Conservation (phyloP, 2,797 vertebrate species). For the Coilia nasus region DNA sequence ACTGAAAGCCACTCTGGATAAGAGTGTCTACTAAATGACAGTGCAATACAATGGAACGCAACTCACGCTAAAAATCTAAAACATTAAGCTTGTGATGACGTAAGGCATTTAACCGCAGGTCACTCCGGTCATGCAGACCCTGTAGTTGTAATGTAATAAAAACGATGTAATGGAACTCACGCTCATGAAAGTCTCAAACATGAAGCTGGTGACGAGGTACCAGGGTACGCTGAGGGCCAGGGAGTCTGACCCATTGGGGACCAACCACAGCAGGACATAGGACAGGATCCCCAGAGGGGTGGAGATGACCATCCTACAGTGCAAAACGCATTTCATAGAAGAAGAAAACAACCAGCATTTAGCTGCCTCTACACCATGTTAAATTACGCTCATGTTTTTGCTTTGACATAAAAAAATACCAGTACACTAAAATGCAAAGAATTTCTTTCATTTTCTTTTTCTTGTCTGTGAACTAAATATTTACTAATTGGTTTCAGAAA, state of each 20-base stretch:
- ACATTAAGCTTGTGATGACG: no score
- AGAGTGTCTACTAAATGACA: no score
- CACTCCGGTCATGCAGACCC: no score
- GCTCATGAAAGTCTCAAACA: constrained; percentile 80
- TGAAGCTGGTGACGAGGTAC: constrained; percentile 72
- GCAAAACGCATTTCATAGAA: constrained; percentile 21
- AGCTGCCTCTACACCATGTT: not conserved
- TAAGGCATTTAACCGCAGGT: no score
- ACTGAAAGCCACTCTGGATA: no score
- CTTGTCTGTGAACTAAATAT: no score
- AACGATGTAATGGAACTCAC: constrained; percentile 47
- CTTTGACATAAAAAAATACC: no score
- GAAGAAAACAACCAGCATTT: constrained; percentile 18
- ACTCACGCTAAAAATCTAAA: no score
- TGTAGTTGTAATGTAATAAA: not conserved
- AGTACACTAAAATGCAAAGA: no score
- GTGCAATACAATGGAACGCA: no score
- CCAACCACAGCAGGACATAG: constrained; percentile 73
- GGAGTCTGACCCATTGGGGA: constrained; percentile 58
- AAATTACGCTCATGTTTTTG: not conserved
- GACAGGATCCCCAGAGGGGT: constrained; percentile 69
- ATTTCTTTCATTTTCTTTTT: no score
- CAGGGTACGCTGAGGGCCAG: constrained; percentile 66
- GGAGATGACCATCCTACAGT: constrained; percentile 69
- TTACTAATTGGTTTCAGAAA: no score